Percentiles rank a stretch among this genome's conserved stretches.
Evolutionary conservation across 92 coral and sea anemone species (phyloP).

Genomic region (Epizoanthus illoricatus): DNA sequence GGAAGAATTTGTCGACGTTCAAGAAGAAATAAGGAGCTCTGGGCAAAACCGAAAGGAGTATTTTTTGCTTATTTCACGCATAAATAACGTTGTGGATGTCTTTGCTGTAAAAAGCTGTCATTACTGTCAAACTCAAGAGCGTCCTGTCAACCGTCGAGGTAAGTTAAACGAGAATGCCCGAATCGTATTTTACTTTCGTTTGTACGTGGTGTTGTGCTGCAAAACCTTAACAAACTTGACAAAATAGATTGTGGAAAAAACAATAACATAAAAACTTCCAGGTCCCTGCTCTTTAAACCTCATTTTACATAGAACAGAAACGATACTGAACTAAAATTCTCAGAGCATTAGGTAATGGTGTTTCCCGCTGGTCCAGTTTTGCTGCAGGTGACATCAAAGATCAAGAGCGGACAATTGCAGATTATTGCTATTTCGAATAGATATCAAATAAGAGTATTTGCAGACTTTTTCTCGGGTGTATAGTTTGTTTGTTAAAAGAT

Average conservation of each 20-base stretch:
- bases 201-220: background rate
- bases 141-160: constrained; percentile 30
- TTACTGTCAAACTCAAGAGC: constrained; percentile 31
- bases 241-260: background rate
- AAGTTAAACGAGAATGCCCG: constrained; percentile 1
- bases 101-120: constrained; percentile 17
- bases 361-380: constrained; percentile 32
- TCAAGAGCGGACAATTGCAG: constrained; percentile 16
- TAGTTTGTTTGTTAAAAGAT: constrained; percentile 37
- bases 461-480: constrained; percentile 35
- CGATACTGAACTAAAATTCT: background rate
- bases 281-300: background rate
- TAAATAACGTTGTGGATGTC: constrained; percentile 7
- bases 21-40: background rate
- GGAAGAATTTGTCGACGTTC: background rate
- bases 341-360: background rate
- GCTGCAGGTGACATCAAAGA: constrained; percentile 33
- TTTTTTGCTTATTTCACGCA: constrained; percentile 1
- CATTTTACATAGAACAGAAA: background rate
- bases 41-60: background rate
- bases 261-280: background rate
- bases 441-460: constrained; percentile 40
- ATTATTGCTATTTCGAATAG: constrained; percentile 7
- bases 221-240: background rate
- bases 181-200: background rate